Evolutionary conservation across 2,888 invertebrate species (phyloP).

Genomic region (Spisula solida): DNA sequence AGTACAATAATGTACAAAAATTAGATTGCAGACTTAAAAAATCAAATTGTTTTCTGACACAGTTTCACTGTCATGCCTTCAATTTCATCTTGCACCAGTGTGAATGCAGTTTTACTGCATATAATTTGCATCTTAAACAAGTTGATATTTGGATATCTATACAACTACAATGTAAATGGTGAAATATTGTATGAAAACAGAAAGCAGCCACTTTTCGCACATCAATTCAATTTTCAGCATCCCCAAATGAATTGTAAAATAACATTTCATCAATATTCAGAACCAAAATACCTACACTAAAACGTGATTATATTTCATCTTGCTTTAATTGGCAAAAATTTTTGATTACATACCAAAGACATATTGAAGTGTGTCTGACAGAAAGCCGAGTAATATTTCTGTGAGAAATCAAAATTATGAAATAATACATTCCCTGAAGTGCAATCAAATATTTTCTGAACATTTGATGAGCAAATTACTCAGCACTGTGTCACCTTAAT

Average conservation of each 20-base stretch:
- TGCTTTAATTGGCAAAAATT: not conserved
- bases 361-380: not conserved
- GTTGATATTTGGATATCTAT: too few relatives aligned
- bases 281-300: conserved; percentile 6
- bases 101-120: too few relatives aligned
- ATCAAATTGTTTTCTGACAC: too few relatives aligned
- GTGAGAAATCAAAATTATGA: not conserved
- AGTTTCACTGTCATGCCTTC: too few relatives aligned
- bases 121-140: too few relatives aligned
- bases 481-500: too few relatives aligned
- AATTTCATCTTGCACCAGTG: too few relatives aligned
- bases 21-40: too few relatives aligned
- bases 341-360: conserved; percentile 6
- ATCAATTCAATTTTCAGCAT: not conserved
- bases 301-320: not conserved
- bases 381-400: not conserved
- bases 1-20: too few relatives aligned
- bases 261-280: not conserved
- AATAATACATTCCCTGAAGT: not conserved
- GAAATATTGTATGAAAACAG: not conserved
- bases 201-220: not conserved
- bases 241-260: conserved; percentile 12
- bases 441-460: not conserved
- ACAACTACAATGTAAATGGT: too few relatives aligned
- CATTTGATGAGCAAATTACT: not conserved